Base-by-base conservation (phyloP, 2,888 invertebrate species). In the Rotaria socialis region DNA sequence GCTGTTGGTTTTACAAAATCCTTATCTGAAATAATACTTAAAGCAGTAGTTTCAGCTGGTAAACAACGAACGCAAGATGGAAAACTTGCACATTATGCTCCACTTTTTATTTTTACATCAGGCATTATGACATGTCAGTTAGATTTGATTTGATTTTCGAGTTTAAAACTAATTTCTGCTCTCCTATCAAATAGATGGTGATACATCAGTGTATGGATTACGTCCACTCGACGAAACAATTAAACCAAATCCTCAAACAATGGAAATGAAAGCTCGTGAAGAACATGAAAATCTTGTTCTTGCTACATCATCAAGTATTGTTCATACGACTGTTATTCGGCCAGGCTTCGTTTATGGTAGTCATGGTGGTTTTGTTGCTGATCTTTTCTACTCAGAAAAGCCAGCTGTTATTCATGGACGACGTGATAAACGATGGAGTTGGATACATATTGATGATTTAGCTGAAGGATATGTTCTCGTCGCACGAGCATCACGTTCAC, bases 101-200 rank as follows among this genome's bases (percentile, higher is more conserved):
- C n/a, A 19, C n/a, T 60, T 60, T 60, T 60, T 60, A 27, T 27
- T 27, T 60, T 27, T 60, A 27, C n/a, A 19, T 47, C 80, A 10
- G 80, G 80, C 6, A 80, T 80, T 47, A 80, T 80, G 80, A 80
- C 80, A 24, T 80, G 67, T 67, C 35, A 67, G 67, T 67, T 8
- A 52, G 14, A 11, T 14, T 52, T 11, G 11, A 11, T 52, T 55
- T 55, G 5, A 19, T 55, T 55, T 55, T 55, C 10, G 55, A 52
- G 0, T 52, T 3, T 11, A 16, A 16, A 47, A 10, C 14, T 11
- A 55, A 22, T 55, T 19, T 55, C 52, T 55, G 11, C 11, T 55
- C 5, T 55, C 2, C 22, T 22, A 22, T 6, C 5, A 22, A 55
- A 55, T 22, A 55, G 55, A 55, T 55, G 55, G 55, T 55, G 55